Evolutionary conservation across 2,113 vertebrate genomes (phyloP).

Genomic region (Vombatus ursinus): DNA sequence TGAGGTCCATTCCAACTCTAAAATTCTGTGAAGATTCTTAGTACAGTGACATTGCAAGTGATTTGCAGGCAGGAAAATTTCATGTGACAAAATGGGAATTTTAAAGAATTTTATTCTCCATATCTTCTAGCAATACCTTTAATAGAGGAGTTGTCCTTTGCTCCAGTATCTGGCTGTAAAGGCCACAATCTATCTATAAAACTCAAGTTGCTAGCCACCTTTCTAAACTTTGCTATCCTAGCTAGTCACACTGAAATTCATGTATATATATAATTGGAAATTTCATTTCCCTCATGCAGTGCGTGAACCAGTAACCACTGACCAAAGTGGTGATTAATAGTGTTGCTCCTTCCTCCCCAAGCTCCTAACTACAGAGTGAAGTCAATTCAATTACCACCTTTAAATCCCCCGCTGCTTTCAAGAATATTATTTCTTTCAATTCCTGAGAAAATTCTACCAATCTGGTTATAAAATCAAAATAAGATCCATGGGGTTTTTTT

Average conservation of each 20-base stretch:
- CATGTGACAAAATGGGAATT: not conserved
- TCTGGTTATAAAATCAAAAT: conserved; percentile 40
- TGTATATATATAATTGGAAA: conserved; percentile 15
- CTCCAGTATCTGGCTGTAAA: accelerated
- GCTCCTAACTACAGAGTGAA: conserved; percentile 17
- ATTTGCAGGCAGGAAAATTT: not conserved
- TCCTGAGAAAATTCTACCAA: conserved; percentile 51
- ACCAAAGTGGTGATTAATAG: not conserved
- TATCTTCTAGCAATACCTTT: not conserved
- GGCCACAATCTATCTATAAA: not conserved
- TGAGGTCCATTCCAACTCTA: not conserved
- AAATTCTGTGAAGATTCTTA: not conserved
- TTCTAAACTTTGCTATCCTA: not conserved
- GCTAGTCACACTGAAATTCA: conserved; percentile 37
- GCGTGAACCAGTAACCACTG: not conserved
- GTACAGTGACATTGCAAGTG: not conserved
- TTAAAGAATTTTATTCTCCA: accelerated
- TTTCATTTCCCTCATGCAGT: not conserved
- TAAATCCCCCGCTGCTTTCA: not conserved
- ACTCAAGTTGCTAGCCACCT: not conserved
- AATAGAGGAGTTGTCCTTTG: not conserved
- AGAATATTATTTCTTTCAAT: conserved; percentile 12
- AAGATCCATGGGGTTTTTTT: not conserved
- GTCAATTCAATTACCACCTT: conserved; percentile 54
- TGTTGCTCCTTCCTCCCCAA: not conserved